Evolutionary conservation across 1,140 invertebrate species (phyloP).

Genomic region (Camponotus floridanus): DNA sequence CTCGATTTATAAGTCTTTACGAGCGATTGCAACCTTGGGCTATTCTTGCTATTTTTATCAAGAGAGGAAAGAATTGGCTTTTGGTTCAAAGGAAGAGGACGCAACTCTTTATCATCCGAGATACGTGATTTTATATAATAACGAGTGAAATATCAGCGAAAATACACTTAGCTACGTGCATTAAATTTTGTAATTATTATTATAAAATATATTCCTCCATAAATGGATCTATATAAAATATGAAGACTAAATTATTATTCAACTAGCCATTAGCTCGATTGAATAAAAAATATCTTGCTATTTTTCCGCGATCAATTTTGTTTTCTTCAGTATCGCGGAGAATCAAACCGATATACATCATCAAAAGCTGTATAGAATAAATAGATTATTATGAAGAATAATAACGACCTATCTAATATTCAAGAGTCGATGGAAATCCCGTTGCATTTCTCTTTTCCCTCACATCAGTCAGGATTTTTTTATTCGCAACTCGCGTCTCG

Average conservation of each 20-base stretch:
- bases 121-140: neutral
- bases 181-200: too few species aligned
- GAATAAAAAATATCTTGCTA: neutral
- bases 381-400: neutral
- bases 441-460: conserved; percentile 2
- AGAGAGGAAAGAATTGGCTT: neutral
- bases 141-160: neutral
- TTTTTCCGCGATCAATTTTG: neutral
- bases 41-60: neutral
- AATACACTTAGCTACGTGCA: neutral
- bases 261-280: neutral
- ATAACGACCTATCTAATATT: neutral
- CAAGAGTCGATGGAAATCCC: neutral
- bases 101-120: neutral
- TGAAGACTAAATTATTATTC: neutral
- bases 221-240: neutral
- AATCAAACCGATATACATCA: neutral
- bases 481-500: too few species aligned
- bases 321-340: neutral
- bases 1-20: conserved; percentile 15
- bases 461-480: too few species aligned
- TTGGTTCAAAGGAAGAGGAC: too few species aligned
- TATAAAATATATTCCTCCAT: neutral
- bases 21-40: neutral
- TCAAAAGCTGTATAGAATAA: neutral